Base-by-base conservation (phyloP, 1,140 invertebrate species). In the Pachypsylla venusta region DNA sequence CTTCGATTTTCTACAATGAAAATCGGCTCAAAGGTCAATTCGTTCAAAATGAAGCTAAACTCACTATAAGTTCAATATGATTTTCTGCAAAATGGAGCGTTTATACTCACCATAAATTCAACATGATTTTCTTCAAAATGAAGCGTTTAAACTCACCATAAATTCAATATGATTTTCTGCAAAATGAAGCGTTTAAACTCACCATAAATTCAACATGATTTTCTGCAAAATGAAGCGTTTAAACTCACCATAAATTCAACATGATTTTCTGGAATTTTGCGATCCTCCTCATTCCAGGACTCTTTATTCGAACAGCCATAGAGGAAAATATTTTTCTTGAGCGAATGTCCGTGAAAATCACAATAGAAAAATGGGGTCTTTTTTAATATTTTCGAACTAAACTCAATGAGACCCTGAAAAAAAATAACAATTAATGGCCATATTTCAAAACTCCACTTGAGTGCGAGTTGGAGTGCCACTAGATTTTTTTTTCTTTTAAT, bases 331-430 rank as follows among this genome's bases (percentile, higher is more conserved):
- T 93, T 93, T 74, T 90, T 89, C 68, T 83, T 79, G 28, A 87
- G 75, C 20, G 89, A 93, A 70, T 93, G 90, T 1, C 89, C 90
- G 72, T 93, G 90, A 66, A 87, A 87, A 74, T 93, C 89, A 70
- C 87, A 87, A 70, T 82, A 91, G n/a, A 89, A 78, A 66, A 81
- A 74, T 2, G 82, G 81, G 4, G 75, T 72, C 54, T 75, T 77
- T 63, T 77, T 75, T 69, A 81, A 70, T 26, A 81, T 76, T 58
- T 75, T 75, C 20, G 74, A 73, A 64, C 77, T 74, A 67, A 81
- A 83, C 65, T 82, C 80, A 69, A 85, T 75, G 28, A 84, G 66
- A 26, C 79, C 79, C 77, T 79, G 64, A n/a, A n/a, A n/a, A n/a
- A n/a, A n/a, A n/a, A n/a, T n/a, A n/a, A n/a, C n/a, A n/a, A n/a